phyloP scores from a whole-genome alignment of 37 sponge, comb jelly and placozoan species.

The Crambe crambe region DNA sequence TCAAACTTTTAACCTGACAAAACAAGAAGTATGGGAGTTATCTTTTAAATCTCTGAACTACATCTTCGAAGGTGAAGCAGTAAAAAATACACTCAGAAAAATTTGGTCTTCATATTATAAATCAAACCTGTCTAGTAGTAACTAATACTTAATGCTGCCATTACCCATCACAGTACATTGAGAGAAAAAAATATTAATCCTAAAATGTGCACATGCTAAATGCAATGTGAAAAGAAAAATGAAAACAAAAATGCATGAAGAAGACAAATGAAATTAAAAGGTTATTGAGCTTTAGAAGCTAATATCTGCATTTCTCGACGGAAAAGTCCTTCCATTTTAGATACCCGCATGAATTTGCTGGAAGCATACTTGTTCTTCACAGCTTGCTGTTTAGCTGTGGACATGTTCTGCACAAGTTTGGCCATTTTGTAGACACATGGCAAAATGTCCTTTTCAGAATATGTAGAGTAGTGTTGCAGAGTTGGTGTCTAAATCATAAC shows the following conservation, averaged over 20 bases:
- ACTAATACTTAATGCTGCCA: neutral
- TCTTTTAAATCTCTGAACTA: slow-evolving; percentile 39
- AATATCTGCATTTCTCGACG: neutral
- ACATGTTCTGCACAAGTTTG: slow-evolving; percentile 63
- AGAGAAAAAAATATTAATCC: neutral
- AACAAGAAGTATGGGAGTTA: slow-evolving; percentile 30
- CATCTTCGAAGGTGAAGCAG: slow-evolving; percentile 51
- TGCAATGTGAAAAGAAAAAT: neutral
- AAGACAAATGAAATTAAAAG: neutral
- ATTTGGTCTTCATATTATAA: neutral
- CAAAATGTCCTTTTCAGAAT: slow-evolving; percentile 62
- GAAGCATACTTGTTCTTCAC: slow-evolving; percentile 88
- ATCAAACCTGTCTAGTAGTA: neutral
- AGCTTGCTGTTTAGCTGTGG: slow-evolving; percentile 89
- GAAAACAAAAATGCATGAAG: neutral
- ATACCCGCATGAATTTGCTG: slow-evolving; percentile 73
- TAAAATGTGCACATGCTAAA: neutral
- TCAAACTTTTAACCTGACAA: slow-evolving; percentile 34
- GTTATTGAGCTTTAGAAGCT: neutral
- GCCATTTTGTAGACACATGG: slow-evolving; percentile 78
- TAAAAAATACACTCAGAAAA: neutral
- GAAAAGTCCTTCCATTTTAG: slow-evolving; percentile 55
- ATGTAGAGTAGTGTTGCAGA: slow-evolving; percentile 79
- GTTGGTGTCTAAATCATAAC: slow-evolving; percentile 48
- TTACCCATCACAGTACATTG: neutral